Conservation (phyloP, 1,140 invertebrate genomes). For the Drosophila ironensis region DNA sequence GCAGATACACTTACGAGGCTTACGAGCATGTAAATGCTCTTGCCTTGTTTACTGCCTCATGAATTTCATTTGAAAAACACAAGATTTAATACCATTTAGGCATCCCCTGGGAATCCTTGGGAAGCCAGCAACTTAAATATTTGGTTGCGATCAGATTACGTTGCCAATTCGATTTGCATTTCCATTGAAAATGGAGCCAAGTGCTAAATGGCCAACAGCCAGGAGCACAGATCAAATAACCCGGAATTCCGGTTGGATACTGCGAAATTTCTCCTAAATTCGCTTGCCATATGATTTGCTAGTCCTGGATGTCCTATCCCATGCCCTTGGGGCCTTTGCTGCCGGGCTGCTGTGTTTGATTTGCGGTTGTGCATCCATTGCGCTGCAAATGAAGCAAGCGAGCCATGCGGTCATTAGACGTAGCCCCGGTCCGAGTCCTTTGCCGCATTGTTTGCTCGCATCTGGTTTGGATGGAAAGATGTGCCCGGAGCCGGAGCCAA, state of each 20-base stretch:
- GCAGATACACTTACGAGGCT: too few species aligned
- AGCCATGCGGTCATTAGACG: conserved; percentile 75
- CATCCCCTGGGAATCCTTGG: neutral
- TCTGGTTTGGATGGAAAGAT: conserved; percentile 8
- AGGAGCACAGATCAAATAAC: conserved; percentile 18
- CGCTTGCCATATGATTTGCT: neutral
- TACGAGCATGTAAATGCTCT: too few species aligned
- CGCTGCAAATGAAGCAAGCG: conserved; percentile 78
- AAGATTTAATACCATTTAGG: neutral
- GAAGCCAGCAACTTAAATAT: too few species aligned
- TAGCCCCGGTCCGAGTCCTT: conserved; percentile 8
- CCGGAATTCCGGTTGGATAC: conserved; percentile 2
- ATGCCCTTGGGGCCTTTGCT: neutral
- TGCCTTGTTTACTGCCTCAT: too few species aligned
- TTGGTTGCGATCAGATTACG: conserved; percentile 3
- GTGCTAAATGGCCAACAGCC: conserved; percentile 16
- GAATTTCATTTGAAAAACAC: too few species aligned
- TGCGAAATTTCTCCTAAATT: conserved; percentile 22
- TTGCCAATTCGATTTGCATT: conserved; percentile 15
- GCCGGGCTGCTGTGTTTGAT: conserved; percentile 63
- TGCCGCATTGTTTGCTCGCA: conserved; percentile 39
- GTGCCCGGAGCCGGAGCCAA: neutral
- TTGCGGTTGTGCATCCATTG: conserved; percentile 77
- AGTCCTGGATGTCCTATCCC: neutral
- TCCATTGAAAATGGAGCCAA: conserved; percentile 21